phyloP scores from a whole-genome alignment of 2,797 vertebrate species.

The Pseudomugil gertrudae region DNA sequence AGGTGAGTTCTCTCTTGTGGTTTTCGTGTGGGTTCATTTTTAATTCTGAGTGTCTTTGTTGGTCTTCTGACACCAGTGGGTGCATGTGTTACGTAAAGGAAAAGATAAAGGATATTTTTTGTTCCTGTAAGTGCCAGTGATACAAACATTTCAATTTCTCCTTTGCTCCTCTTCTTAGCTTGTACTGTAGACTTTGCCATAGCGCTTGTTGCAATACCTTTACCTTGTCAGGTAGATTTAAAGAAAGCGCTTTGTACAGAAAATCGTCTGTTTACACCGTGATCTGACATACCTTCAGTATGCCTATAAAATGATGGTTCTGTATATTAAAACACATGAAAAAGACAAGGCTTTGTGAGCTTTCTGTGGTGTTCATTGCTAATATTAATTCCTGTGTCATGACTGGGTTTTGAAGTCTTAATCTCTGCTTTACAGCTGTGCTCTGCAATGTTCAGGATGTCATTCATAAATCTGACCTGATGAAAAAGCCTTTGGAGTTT shows the following conservation, averaged over 20 bases:
- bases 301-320: conserved; percentile 16
- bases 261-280: not conserved
- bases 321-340: not conserved
- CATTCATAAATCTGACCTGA: conserved; percentile 69
- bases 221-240: not conserved
- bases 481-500: conserved; percentile 68
- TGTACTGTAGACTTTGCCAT: too few species aligned
- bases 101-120: conserved; percentile 14
- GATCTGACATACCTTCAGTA: conserved; percentile 5
- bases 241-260: not conserved
- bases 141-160: not conserved
- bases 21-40: conserved; percentile 30
- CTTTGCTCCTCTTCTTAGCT: not conserved
- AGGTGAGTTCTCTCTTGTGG: conserved; percentile 47
- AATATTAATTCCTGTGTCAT: conserved; percentile 21
- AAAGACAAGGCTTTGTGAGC: conserved; percentile 6
- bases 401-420: conserved; percentile 57
- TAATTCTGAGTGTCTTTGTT: conserved; percentile 24
- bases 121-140: conserved; percentile 1
- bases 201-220: not conserved
- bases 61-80: conserved; percentile 36
- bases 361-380: conserved; percentile 10
- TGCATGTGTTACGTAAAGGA: conserved; percentile 9
- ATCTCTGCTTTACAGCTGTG: conserved; percentile 57
- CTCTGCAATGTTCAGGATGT: conserved; percentile 46